Conservation (phyloP, 35 echinoderm and acorn worm species). For the Heliocidaris tuberculata region DNA sequence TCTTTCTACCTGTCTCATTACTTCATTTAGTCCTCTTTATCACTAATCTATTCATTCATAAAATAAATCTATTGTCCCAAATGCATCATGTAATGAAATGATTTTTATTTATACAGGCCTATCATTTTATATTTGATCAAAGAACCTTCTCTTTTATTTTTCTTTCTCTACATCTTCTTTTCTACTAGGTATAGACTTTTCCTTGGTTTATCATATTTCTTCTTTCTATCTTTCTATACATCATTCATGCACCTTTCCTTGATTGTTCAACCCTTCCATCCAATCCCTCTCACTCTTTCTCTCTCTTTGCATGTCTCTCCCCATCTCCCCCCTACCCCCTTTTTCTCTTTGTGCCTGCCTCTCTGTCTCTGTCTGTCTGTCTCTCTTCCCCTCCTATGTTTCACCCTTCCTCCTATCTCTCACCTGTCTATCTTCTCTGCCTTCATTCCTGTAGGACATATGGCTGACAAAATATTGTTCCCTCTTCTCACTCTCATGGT, state of each 20-base stretch:
- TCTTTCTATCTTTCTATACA: too few relatives aligned
- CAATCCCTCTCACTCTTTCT: not conserved
- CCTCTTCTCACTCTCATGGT: not conserved
- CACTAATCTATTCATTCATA: too few relatives aligned
- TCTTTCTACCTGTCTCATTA: too few relatives aligned
- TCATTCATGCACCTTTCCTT: not conserved
- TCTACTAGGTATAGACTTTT: too few relatives aligned
- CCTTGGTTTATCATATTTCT: too few relatives aligned
- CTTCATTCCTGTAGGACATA: not conserved
- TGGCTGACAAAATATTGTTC: slow-evolving; percentile 49
- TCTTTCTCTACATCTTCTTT: too few relatives aligned
- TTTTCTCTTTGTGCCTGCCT: not conserved
- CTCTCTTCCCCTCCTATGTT: not conserved
- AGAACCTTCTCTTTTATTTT: too few relatives aligned
- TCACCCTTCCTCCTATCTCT: not conserved
- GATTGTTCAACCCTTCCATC: not conserved
- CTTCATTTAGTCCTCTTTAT: too few relatives aligned
- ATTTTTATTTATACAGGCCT: too few relatives aligned
- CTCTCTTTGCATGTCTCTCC: not conserved
- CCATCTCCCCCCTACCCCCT: not conserved
- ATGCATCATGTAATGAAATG: too few relatives aligned
- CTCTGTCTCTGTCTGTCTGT: not conserved
- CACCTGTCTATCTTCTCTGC: not conserved
- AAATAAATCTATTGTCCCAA: too few relatives aligned
- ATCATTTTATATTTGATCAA: too few relatives aligned